Evolutionary conservation across 1,140 invertebrate genomes (phyloP).

Genomic region (Tetragonula clypearis): DNA sequence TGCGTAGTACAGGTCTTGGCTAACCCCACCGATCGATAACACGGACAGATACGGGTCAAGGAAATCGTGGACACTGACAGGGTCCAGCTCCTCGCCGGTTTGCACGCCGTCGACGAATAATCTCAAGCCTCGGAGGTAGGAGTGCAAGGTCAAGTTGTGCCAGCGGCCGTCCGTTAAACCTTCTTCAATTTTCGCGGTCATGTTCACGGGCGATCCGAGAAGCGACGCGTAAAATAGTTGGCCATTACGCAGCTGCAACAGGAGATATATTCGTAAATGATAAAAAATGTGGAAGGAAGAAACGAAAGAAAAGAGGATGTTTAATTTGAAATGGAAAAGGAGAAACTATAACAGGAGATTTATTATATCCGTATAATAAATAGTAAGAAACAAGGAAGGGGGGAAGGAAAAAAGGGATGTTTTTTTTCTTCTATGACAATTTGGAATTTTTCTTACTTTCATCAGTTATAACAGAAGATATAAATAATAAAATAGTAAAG

Average conservation of each 20-base stretch:
- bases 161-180: conserved; percentile 90
- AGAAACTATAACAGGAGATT: conserved; percentile 74
- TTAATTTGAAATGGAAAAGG: neutral
- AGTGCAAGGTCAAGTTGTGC: conserved; percentile 91
- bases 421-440: neutral
- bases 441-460: no score
- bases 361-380: neutral
- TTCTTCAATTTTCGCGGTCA: conserved; percentile 85
- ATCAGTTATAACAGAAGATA: no score
- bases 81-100: conserved; percentile 92
- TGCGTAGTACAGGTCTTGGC: conserved; percentile 82
- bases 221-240: conserved; percentile 89
- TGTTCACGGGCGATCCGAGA: conserved; percentile 89
- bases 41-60: conserved; percentile 93
- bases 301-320: no score
- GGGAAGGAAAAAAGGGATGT: neutral
- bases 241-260: conserved; percentile 83
- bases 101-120: conserved; percentile 87
- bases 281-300: no score
- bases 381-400: no score
- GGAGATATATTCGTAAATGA: neutral
- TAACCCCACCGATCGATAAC: conserved; percentile 89
- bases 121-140: conserved; percentile 86
- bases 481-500: no score
- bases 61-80: conserved; percentile 93